phyloP scores from a whole-genome alignment of 2,797 vertebrate genomes.

The Tenualosa ilisha region DNA sequence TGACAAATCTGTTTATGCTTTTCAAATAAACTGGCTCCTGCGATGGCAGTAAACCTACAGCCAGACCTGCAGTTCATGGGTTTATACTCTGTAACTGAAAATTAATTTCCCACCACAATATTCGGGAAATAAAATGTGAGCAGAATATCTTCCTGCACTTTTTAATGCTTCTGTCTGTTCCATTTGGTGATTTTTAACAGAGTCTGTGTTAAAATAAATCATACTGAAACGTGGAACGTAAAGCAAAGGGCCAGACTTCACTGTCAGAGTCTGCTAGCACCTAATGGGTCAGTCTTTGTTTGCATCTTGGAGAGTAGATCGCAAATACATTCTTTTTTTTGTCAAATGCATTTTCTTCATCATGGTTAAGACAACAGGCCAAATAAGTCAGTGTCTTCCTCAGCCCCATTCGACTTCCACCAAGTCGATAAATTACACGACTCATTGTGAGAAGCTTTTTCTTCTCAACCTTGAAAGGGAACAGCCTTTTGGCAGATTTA shows the following conservation, averaged over 20 bases:
- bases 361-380: background rate
- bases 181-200: constrained; percentile 39
- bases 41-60: constrained; percentile 63
- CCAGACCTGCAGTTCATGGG: constrained; percentile 62
- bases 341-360: background rate
- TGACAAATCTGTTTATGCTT: constrained; percentile 63
- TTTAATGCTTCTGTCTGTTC: constrained; percentile 59
- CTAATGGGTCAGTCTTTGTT: constrained; percentile 1
- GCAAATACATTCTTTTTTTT: background rate
- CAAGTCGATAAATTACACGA: background rate
- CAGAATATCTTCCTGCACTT: constrained; percentile 54
- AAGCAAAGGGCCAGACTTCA: background rate
- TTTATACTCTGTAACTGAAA: constrained; percentile 59
- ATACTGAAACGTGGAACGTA: constrained; percentile 12
- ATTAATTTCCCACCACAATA: constrained; percentile 60
- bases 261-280: constrained; percentile 38
- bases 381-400: background rate
- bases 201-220: background rate
- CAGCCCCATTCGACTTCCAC: background rate
- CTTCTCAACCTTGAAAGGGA: background rate
- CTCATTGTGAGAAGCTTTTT: background rate
- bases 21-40: constrained; percentile 65
- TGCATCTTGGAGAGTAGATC: constrained; percentile 1
- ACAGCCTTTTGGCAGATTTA: background rate
- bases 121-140: constrained; percentile 45